Conservation (phyloP, 2,797 vertebrate genomes). For the Perdix hodgsoniae region DNA sequence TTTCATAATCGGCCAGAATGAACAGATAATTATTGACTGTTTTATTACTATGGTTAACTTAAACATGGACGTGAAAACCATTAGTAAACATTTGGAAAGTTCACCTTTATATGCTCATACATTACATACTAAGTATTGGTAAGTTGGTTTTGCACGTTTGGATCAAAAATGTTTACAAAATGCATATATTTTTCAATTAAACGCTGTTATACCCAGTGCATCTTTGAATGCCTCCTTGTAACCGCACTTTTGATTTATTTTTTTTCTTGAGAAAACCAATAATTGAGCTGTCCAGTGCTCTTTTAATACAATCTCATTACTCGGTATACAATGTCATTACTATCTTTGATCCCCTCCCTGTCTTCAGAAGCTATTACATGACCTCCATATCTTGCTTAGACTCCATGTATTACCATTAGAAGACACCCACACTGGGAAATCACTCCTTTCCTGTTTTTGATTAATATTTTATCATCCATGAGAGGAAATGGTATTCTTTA, state of each 20-base stretch:
- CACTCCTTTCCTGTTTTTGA: slow-evolving; percentile 94
- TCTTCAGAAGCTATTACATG: slow-evolving; percentile 87
- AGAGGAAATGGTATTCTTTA: slow-evolving; percentile 92
- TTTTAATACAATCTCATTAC: slow-evolving; percentile 37
- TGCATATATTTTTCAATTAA: background rate
- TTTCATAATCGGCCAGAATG: background rate
- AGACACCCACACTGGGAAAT: slow-evolving; percentile 93
- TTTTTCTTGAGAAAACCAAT: background rate
- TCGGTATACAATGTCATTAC: slow-evolving; percentile 38
- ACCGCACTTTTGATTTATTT: background rate
- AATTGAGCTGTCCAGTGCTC: slow-evolving; percentile 2
- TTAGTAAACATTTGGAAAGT: background rate
- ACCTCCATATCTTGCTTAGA: slow-evolving; percentile 88
- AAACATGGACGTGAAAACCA: background rate
- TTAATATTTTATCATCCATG: slow-evolving; percentile 97
- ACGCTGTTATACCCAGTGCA: background rate
- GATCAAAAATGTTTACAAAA: background rate
- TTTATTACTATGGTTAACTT: background rate
- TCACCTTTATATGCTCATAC: fast-evolving
- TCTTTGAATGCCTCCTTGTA: background rate
- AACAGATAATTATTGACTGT: background rate
- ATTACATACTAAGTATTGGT: background rate
- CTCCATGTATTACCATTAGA: slow-evolving; percentile 91
- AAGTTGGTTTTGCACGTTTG: background rate
- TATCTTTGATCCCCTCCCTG: slow-evolving; percentile 83